phyloP scores from a whole-genome alignment of 2,888 invertebrate genomes.

The Euclidia mi region DNA sequence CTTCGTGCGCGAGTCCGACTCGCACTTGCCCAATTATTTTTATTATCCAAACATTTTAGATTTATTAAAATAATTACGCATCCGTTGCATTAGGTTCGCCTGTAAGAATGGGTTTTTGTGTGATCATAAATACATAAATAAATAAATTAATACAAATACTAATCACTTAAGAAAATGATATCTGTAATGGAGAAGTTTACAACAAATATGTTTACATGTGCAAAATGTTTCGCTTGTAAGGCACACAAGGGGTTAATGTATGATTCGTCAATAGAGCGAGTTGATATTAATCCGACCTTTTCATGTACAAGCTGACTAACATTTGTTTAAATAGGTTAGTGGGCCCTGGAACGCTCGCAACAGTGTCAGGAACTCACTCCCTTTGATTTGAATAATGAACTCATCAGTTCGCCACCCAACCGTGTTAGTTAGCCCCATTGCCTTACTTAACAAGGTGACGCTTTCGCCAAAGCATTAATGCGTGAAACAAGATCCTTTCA shows the following conservation, averaged over 20 bases:
- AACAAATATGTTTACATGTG: no score
- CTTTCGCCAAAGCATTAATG: constrained; percentile 41
- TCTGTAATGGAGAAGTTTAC: no score
- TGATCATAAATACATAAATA: no score
- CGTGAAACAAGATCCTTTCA: constrained; percentile 49
- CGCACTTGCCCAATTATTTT: no score
- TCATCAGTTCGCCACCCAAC: constrained; percentile 65
- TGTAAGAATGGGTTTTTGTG: no score
- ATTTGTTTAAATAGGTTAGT: constrained; percentile 75
- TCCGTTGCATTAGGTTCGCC: no score
- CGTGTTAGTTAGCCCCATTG: constrained; percentile 71
- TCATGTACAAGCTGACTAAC: constrained; percentile 48
- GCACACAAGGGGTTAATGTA: neutral
- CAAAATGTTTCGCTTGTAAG: neutral
- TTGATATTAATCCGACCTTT: constrained; percentile 56
- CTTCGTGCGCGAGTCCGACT: no score
- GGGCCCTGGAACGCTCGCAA: constrained; percentile 55
- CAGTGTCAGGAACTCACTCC: constrained; percentile 54
- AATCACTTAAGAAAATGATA: no score
- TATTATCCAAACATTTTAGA: no score
- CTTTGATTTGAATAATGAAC: constrained; percentile 78
- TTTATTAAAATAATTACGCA: no score
- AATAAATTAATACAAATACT: no score
- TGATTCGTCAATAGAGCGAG: constrained; percentile 21
- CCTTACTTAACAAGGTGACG: constrained; percentile 65